phyloP scores from a whole-genome alignment of 2,113 vertebrate genomes.

The Pseudorhombus dupliciocellatus region DNA sequence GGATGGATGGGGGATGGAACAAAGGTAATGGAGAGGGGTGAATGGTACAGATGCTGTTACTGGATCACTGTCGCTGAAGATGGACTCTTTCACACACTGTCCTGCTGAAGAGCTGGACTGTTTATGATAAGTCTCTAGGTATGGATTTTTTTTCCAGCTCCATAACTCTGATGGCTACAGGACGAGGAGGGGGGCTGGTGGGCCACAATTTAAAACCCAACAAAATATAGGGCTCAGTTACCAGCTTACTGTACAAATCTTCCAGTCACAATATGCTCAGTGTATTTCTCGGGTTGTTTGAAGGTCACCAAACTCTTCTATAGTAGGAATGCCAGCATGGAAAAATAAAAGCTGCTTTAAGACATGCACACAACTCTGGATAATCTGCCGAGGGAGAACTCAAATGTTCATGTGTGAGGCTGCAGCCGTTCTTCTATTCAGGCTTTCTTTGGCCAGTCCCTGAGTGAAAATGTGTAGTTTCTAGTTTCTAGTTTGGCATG shows the following conservation, averaged over 20 bases:
- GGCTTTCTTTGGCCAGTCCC: too few species aligned
- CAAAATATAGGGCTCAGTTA: constrained; percentile 50
- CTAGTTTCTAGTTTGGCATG: too few species aligned
- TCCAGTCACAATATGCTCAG: constrained; percentile 11
- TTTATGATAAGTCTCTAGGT: constrained; percentile 53
- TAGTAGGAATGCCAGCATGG: constrained; percentile 21
- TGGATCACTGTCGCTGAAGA: constrained; percentile 41
- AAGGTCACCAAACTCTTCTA: not conserved
- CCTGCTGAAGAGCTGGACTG: constrained; percentile 24
- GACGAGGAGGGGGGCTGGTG: not conserved
- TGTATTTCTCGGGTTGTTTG: constrained; percentile 25
- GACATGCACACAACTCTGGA: too few species aligned
- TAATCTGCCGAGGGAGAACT: too few species aligned
- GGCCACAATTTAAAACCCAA: constrained; percentile 39
- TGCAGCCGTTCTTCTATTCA: too few species aligned
- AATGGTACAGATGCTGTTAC: constrained; percentile 52
- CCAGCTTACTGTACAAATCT: constrained; percentile 47
- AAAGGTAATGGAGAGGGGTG: constrained; percentile 68
- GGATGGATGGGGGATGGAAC: constrained; percentile 39
- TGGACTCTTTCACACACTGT: constrained; percentile 29
- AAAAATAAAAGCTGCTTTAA: not conserved
- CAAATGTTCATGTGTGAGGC: too few species aligned
- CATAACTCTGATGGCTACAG: constrained; percentile 39
- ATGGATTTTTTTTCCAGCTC: constrained; percentile 55
- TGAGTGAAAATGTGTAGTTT: too few species aligned